phyloP scores from a whole-genome alignment of 2,888 invertebrate species.

The Mystacides longicornis region DNA sequence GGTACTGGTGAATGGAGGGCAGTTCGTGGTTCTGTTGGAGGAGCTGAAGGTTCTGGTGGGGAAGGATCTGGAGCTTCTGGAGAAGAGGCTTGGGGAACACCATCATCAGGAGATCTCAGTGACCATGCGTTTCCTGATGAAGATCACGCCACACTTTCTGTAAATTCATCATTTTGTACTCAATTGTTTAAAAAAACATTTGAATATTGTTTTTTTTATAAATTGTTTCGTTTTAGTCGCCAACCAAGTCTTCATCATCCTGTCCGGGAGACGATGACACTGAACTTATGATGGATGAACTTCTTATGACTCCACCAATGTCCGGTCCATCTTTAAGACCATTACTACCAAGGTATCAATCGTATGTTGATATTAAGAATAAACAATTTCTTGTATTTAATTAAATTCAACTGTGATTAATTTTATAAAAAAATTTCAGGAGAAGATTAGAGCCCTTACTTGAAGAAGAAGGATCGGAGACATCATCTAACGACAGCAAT shows the following conservation, averaged over 20 bases:
- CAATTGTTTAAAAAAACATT: too few species aligned
- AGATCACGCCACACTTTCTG: constrained; percentile 59
- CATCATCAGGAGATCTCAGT: constrained; percentile 76
- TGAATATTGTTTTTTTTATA: too few species aligned
- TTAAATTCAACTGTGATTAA: too few species aligned
- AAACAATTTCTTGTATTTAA: too few species aligned
- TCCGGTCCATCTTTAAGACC: constrained; percentile 65
- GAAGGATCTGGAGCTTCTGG: constrained; percentile 81
- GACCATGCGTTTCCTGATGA: constrained; percentile 63
- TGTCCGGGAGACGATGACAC: constrained; percentile 69
- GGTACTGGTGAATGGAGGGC: constrained; percentile 53
- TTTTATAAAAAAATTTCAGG: too few species aligned
- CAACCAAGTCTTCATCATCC: constrained; percentile 58
- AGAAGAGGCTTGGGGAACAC: constrained; percentile 85
- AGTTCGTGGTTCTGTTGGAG: constrained; percentile 40
- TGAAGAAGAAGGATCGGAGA: constrained; percentile 74
- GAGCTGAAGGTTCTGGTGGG: constrained; percentile 61
- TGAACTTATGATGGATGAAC: constrained; percentile 75
- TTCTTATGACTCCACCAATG: constrained; percentile 69
- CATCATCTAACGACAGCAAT: constrained; percentile 39
- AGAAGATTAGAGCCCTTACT: constrained; percentile 73
- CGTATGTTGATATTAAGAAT: neutral
- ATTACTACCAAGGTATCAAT: constrained; percentile 55
- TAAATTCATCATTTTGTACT: constrained; percentile 33
- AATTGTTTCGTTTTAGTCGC: constrained; percentile 41